Evolutionary conservation across 2,888 invertebrate species (phyloP).

Genomic region (Megastigmus dorsalis): DNA sequence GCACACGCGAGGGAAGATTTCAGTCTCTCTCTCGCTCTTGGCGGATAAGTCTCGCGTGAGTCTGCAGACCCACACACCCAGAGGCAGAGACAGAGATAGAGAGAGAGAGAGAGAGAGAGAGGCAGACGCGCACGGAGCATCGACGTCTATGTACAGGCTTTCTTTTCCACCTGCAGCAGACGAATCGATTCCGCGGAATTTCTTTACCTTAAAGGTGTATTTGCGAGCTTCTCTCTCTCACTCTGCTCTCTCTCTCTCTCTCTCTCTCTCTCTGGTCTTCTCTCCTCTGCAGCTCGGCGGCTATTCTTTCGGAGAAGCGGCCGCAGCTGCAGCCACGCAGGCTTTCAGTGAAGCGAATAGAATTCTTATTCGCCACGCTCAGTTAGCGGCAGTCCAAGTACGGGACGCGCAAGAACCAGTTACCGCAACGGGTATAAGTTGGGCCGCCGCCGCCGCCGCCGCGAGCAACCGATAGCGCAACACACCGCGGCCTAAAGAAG

Average conservation of each 20-base stretch:
- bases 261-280: neutral
- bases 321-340: constrained; percentile 28
- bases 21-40: neutral
- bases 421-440: constrained; percentile 12
- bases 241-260: neutral
- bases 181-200: constrained; percentile 54
- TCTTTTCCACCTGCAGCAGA: constrained; percentile 50
- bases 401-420: constrained; percentile 45
- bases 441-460: too few relatives aligned
- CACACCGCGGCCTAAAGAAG: too few relatives aligned
- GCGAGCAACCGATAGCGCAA: too few relatives aligned
- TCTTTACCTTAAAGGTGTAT: constrained; percentile 46
- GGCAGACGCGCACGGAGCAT: neutral
- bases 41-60: constrained; percentile 31
- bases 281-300: constrained; percentile 21
- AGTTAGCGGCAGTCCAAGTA: constrained; percentile 55
- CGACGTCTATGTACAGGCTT: too few relatives aligned
- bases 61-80: neutral
- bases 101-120: too few relatives aligned
- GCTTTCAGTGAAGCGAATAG: constrained; percentile 49
- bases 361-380: constrained; percentile 65
- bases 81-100: too few relatives aligned
- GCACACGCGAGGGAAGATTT: constrained; percentile 25
- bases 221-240: too few relatives aligned
- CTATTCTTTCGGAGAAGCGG: constrained; percentile 58